Base-by-base conservation (phyloP, 2,797 vertebrate species). In the Microcaecilia unicolor region DNA sequence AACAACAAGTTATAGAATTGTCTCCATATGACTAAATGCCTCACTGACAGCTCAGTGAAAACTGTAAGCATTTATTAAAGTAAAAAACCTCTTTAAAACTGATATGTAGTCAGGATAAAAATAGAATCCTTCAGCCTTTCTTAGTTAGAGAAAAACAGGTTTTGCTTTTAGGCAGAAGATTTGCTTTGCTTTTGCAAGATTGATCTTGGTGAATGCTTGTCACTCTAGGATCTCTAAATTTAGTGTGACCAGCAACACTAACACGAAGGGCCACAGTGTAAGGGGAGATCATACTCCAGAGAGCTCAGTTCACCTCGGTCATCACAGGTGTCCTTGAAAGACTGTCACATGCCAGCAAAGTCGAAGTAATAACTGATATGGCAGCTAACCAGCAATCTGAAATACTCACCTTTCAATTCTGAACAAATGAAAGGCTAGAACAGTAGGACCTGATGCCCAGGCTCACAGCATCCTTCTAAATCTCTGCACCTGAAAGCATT, bases 241-340 rank as follows among this genome's bases (percentile, higher is more conserved):
- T 69, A 67, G 55, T 74, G 58, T 66, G 75, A 57, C 66, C 73
- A 67, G 69, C 87, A 85, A 86, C 81, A 81, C 67, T 68, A 69
- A 52, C 67, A 76, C 89, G 88, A 90, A 83, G 77, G 80, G 65
- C 67, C 84, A 58, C 81, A 83, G 76, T 89, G 85, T 83, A 70
- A 77, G 68, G 70, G 29, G 68, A 82, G n/a, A n/a, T n/a, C n/a
- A n/a, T n/a, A n/a, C n/a, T n/a, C n/a, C n/a, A 81, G 89, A 83
- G 72, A 52, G 76, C 76, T 80, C 84, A 52, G 69, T 48, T 62
- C 74, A 78, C 67, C 64, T 49, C 75, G 58, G 58, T 59, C 41
- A 73, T 81, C 62, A 57, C 60, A 64, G 70, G 67, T 37, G 59
- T 36, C 65, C 67, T 63, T 77, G 72, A 74, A 62, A 67, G 76